Base-by-base conservation (phyloP, 2,797 vertebrate genomes). In the Scarus forsteni region DNA sequence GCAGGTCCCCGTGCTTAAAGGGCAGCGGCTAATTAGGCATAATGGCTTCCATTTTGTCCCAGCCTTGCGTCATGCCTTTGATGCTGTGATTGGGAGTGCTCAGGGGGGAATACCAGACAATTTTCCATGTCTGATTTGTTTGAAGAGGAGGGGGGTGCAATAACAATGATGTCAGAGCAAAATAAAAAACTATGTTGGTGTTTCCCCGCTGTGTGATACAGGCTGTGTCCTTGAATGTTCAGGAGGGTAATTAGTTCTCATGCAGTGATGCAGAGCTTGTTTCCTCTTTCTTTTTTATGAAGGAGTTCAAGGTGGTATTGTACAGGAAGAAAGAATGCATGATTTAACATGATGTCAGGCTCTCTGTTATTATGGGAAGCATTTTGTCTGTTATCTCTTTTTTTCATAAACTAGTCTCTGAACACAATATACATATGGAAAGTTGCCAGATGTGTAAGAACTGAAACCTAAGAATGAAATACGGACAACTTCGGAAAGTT, bases 11-110 rank as follows among this genome's bases (percentile, higher is more conserved):
- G 46, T 69, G 84, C 83, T 78, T 87, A 86, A 85, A 90, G 89
- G 79, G 80, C 88, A 88, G 72, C 62, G 39, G 75, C 90, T 91
- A 93, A 94, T 94, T 93, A 90, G 78, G 60, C 74, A 82, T 93
- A 93, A 95, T 94, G 88, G 86, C 86, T 92, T 92, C 90, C 92
- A 92, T 93, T 93, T 92, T 92, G 87, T 89, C 83, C 87, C 54
- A 61, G 88, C 73, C 81, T 92, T 88, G 80, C 78, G 53, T 89
- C 77, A 84, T 76, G 73, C 63, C 88, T 93, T 93, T 93, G 91
- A 93, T 89, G 88, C 80, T 16, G 45, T 92, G 85, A 92, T 92
- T 91, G 83, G 79, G 64, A 88, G 76, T 2, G 57, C 88, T 81
- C 74, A 10, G 76, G 79, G 86, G 88, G 88, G 85, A 84, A 90